Conservation (phyloP, 1,140 invertebrate species). For the Nephila pilipes region DNA sequence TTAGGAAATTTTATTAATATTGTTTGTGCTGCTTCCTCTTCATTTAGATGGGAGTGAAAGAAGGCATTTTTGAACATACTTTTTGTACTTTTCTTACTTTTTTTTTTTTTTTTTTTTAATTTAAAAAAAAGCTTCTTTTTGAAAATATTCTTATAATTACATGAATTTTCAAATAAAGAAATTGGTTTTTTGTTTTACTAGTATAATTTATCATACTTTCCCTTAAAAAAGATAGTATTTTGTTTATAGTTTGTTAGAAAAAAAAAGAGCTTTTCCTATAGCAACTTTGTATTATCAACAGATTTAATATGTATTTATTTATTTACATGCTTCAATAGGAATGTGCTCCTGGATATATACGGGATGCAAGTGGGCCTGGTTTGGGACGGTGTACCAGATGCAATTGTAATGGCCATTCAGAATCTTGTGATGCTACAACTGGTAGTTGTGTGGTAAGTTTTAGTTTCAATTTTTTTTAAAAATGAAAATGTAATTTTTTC, state of each 20-base stretch:
- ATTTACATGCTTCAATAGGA: slow-evolving; percentile 80
- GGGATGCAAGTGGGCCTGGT: slow-evolving; percentile 84
- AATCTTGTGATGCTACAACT: slow-evolving; percentile 83
- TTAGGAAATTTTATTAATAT: too few species aligned
- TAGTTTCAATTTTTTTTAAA: not conserved
- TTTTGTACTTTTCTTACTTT: too few species aligned
- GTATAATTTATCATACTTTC: not conserved
- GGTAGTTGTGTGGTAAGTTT: slow-evolving; percentile 82
- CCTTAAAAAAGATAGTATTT: too few species aligned
- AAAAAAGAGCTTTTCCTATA: not conserved
- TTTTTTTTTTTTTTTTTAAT: too few species aligned
- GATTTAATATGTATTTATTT: not conserved
- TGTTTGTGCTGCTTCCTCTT: too few species aligned
- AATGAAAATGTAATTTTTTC: too few species aligned
- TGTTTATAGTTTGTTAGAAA: too few species aligned
- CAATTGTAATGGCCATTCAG: slow-evolving; percentile 83
- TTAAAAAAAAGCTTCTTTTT: too few species aligned
- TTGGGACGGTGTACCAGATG: slow-evolving; percentile 87
- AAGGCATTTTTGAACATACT: too few species aligned
- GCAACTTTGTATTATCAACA: not conserved
- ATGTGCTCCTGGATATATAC: slow-evolving; percentile 91
- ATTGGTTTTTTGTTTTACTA: not conserved
- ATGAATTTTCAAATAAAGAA: too few species aligned
- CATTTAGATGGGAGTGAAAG: too few species aligned
- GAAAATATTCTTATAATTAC: too few species aligned